Percentiles rank a stretch among this genome's conserved stretches.
phyloP scores from a whole-genome alignment of 1,140 invertebrate genomes.

The Periplaneta americana region DNA sequence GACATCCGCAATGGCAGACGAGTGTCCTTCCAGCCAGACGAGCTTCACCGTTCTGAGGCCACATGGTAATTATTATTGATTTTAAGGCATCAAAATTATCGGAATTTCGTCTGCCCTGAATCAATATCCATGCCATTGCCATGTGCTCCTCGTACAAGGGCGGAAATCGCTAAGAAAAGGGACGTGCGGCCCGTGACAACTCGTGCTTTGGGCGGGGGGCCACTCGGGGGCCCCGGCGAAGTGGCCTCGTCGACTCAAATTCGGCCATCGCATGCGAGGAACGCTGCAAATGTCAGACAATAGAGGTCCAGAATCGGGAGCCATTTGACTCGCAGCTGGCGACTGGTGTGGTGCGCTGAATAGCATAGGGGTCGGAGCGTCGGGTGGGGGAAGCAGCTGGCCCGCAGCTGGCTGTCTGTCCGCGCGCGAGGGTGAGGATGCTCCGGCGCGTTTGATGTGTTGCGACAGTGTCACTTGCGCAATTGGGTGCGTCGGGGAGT shows the following conservation, averaged over 20 bases:
- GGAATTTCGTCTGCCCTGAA: slow-evolving; percentile 24
- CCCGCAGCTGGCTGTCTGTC: neutral
- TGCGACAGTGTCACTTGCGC: slow-evolving; percentile 19
- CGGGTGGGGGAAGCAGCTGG: slow-evolving; percentile 1
- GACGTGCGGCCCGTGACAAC: slow-evolving; percentile 12
- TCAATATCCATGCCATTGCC: slow-evolving; percentile 25
- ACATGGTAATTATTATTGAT: slow-evolving; percentile 27
- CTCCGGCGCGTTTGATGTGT: slow-evolving; percentile 1
- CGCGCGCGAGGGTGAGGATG: neutral
- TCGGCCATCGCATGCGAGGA: slow-evolving; percentile 9
- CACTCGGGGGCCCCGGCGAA: neutral
- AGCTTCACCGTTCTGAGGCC: slow-evolving; percentile 13
- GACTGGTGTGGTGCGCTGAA: slow-evolving; percentile 17
- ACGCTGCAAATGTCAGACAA: slow-evolving; percentile 22
- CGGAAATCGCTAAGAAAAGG: slow-evolving; percentile 8
- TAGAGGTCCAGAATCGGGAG: slow-evolving; percentile 17
- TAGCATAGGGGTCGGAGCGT: neutral
- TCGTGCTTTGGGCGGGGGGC: neutral
- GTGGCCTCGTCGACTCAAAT: neutral
- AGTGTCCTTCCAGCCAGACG: neutral
- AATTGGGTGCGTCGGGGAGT: slow-evolving; percentile 21
- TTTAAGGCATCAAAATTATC: slow-evolving; percentile 25
- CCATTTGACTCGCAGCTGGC: slow-evolving; percentile 20
- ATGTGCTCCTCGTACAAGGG: slow-evolving; percentile 19
- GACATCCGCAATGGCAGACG: neutral